phyloP scores from a whole-genome alignment of 2,888 invertebrate genomes.

The Gastrophysa polygoni region DNA sequence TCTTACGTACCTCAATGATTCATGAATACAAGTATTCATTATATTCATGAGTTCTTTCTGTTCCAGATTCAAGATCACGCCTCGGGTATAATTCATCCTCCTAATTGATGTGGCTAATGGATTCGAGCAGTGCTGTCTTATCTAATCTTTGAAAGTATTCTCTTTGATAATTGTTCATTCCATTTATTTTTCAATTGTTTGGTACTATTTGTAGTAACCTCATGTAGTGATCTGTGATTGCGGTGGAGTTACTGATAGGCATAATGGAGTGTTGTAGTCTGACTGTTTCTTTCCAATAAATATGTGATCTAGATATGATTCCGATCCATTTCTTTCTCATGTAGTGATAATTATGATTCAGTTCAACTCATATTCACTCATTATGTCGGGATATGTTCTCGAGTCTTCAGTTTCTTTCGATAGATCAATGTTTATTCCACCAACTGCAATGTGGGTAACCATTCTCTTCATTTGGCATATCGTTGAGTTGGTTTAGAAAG shows the following conservation, averaged over 20 bases:
- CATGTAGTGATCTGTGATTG: not conserved
- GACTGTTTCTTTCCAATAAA: not conserved
- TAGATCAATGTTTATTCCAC: too few species aligned
- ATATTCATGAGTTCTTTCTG: not conserved
- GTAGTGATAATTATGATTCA: not conserved
- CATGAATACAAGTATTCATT: not conserved
- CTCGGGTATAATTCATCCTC: not conserved
- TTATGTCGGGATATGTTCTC: not conserved
- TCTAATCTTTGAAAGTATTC: conserved; percentile 4
- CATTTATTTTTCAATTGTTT: not conserved
- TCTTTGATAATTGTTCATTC: not conserved
- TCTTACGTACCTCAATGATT: not conserved
- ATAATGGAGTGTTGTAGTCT: not conserved
- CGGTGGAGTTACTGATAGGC: not conserved
- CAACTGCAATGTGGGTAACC: not conserved
- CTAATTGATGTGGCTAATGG: not conserved
- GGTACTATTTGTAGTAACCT: not conserved
- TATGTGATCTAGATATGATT: not conserved
- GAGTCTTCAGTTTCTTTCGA: too few species aligned
- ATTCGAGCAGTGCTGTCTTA: not conserved
- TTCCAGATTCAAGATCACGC: not conserved
- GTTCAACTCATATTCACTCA: not conserved
- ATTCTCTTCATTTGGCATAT: not conserved
- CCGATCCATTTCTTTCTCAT: not conserved
- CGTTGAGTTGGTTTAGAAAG: not conserved